Percentiles rank a stretch among this genome's conserved stretches.
These are phyloP conservation scores for Crenichthys baileyi DNA, from an alignment of 2,797 vertebrate genomes.

Conservation along the genomic window DNA sequence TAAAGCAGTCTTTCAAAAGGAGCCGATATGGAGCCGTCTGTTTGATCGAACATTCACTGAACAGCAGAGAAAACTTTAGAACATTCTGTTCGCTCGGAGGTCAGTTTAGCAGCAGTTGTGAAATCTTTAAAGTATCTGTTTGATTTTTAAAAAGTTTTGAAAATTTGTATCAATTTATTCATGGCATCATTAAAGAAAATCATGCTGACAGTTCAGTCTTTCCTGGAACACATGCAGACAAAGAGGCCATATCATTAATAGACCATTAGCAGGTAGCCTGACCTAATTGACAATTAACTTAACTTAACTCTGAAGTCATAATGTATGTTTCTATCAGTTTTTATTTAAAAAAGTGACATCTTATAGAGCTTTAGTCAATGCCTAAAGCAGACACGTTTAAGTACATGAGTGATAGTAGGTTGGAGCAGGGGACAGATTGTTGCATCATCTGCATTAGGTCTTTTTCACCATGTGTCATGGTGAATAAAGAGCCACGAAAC, in stretches of 20 bases:
- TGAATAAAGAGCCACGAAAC: too few relatives aligned
- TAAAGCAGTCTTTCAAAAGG: slow-evolving; percentile 1
- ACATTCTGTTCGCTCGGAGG: slow-evolving; percentile 3
- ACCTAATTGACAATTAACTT: background rate
- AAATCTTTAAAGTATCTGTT: background rate
- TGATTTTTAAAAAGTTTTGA: background rate
- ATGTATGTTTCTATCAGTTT: too few relatives aligned
- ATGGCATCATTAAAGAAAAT: background rate
- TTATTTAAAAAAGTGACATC: too few relatives aligned
- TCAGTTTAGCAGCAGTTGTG: background rate
- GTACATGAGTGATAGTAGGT: too few relatives aligned
- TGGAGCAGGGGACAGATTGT: too few relatives aligned
- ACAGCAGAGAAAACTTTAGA: background rate
- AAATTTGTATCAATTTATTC: background rate
- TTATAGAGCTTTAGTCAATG: too few relatives aligned
- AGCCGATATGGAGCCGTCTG: slow-evolving; percentile 4
- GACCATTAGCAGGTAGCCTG: background rate
- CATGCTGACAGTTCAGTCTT: background rate
- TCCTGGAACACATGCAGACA: background rate
- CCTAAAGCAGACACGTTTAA: too few relatives aligned
- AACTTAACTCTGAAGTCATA: too few relatives aligned
- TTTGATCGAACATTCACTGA: slow-evolving; percentile 9
- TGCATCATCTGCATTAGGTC: too few relatives aligned
- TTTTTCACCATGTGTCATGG: too few relatives aligned
- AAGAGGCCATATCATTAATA: background rate